Conservation (phyloP, 2,113 vertebrate species). For the Erinaceus europaeus region DNA sequence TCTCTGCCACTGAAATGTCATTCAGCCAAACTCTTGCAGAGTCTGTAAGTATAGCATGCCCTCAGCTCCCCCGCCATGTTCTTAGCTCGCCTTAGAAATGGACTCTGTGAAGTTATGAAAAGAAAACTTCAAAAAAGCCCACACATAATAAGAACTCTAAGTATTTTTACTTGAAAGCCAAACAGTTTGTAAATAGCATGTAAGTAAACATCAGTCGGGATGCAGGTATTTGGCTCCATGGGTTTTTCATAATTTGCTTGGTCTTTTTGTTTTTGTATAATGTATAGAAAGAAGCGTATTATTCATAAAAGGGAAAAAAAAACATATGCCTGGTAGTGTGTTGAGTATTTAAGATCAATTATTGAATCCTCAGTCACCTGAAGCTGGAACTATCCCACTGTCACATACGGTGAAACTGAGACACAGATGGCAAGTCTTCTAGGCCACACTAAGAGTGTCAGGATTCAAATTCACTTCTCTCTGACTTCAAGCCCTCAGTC, state of each 20-base stretch:
- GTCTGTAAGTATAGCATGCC: background rate
- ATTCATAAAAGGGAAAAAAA: background rate
- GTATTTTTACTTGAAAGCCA: conserved; percentile 38
- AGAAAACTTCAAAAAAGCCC: conserved; percentile 1
- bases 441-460: background rate
- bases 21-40: background rate
- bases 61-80: background rate
- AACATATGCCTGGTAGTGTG: background rate
- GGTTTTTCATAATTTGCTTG: background rate
- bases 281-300: conserved; percentile 24
- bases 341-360: background rate
- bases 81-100: background rate
- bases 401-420: background rate
- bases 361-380: background rate
- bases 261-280: too few relatives aligned
- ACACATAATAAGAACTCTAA: background rate
- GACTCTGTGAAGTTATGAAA: conserved; percentile 1
- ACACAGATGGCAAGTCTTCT: background rate
- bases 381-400: background rate
- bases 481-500: background rate
- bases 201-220: conserved; percentile 40
- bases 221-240: background rate
- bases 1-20: background rate
- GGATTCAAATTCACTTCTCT: background rate
- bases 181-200: conserved; percentile 28